Conservation (phyloP, 2,888 invertebrate species). For the Temnothorax unifasciatus region DNA sequence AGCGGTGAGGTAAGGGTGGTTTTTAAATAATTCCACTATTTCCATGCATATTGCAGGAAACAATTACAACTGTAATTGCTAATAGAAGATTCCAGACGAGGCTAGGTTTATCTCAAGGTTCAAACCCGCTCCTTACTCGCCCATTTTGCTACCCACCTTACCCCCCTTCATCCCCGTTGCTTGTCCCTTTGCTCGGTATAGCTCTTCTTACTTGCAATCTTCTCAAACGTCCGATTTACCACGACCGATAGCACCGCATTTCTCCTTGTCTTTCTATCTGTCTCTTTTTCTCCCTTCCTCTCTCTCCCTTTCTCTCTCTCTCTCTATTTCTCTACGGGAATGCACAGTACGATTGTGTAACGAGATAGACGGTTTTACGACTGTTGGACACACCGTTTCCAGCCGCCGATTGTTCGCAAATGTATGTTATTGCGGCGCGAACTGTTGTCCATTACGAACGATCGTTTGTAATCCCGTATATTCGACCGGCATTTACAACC, state of each 20-base stretch:
- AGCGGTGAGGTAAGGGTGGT: conserved; percentile 77
- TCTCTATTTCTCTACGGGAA: neutral
- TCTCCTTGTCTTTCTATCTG: neutral
- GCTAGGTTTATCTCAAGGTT: conserved; percentile 84
- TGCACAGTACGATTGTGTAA: conserved; percentile 25
- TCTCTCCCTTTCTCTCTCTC: neutral
- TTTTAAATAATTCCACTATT: conserved; percentile 86
- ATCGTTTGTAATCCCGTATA: conserved; percentile 50
- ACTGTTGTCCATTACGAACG: conserved; percentile 48
- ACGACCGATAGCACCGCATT: conserved; percentile 59
- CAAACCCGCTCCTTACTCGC: conserved; percentile 77
- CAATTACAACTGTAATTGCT: conserved; percentile 86
- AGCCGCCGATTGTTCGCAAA: conserved; percentile 50
- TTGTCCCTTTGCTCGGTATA: conserved; percentile 47
- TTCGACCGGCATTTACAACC: conserved; percentile 42
- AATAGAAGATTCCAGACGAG: conserved; percentile 86
- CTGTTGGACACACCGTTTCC: conserved; percentile 45
- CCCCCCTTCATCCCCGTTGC: conserved; percentile 63
- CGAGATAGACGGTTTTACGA: conserved; percentile 50
- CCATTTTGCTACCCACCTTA: conserved; percentile 63
- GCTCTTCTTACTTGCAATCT: conserved; percentile 66
- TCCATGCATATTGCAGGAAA: conserved; percentile 86
- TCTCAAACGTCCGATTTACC: conserved; percentile 65
- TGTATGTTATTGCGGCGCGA: conserved; percentile 51
- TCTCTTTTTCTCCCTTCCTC: neutral